Evolutionary conservation across 35 echinoderm and acorn worm species (phyloP).

Genomic region (Apostichopus californicus): DNA sequence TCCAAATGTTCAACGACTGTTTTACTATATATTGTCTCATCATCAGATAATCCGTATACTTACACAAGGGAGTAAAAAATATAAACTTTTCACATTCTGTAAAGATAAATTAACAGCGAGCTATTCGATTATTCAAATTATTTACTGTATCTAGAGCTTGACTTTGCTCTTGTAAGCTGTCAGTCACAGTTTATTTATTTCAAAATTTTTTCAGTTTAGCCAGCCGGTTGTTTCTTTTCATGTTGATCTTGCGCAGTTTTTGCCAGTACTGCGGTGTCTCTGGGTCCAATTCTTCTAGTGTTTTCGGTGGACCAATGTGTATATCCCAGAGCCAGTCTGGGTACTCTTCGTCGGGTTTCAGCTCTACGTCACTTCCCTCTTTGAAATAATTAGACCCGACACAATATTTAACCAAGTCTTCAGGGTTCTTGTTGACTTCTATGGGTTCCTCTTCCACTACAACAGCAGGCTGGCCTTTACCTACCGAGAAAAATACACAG

Average conservation of each 20-base stretch:
- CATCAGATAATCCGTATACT: no score
- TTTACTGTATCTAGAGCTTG: no score
- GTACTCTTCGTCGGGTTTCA: slow-evolving; percentile 89
- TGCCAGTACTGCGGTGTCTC: slow-evolving; percentile 87
- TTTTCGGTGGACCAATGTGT: slow-evolving; percentile 78
- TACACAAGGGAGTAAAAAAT: no score
- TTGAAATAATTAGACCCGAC: slow-evolving; percentile 83
- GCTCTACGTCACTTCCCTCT: slow-evolving; percentile 72
- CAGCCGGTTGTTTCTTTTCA: slow-evolving; percentile 87
- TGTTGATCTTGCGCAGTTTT: slow-evolving; percentile 80
- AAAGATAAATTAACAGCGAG: no score
- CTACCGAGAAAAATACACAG: slow-evolving; percentile 25
- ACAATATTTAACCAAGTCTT: slow-evolving; percentile 78
- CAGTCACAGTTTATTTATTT: not conserved
- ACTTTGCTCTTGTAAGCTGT: no score
- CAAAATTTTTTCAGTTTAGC: slow-evolving; percentile 80
- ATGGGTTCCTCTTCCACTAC: slow-evolving; percentile 58
- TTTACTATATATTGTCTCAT: no score
- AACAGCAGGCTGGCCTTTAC: slow-evolving; percentile 32
- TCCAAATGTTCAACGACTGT: no score
- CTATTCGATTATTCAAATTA: no score
- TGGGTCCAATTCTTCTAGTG: slow-evolving; percentile 72
- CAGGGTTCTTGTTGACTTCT: slow-evolving; percentile 86
- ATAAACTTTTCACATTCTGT: no score
- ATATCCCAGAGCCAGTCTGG: slow-evolving; percentile 96